These are phyloP conservation scores for Spongilla lacustris DNA, from an alignment of 37 sponge, comb jelly and placozoan genomes.

Conservation along the genomic window DNA sequence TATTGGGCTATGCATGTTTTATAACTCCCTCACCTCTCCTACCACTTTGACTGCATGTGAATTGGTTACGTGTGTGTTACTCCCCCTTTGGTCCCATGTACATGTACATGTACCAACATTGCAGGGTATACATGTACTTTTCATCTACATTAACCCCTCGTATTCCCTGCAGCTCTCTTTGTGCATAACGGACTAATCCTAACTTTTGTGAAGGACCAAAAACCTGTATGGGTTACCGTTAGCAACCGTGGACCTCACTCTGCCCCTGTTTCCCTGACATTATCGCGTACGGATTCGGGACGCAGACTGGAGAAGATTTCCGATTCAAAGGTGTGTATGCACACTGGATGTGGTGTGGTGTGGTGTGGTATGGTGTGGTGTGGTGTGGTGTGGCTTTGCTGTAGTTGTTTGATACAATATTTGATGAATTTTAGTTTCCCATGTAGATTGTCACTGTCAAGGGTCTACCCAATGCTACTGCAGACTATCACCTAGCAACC, in stretches of 20 bases:
- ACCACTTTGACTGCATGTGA: too few species aligned
- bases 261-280: conserved; percentile 38
- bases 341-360: neutral
- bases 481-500: conserved; percentile 24
- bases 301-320: conserved; percentile 62
- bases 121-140: too few species aligned
- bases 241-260: neutral
- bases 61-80: too few species aligned
- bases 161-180: conserved; percentile 26
- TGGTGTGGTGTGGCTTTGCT: too few species aligned
- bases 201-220: conserved; percentile 5
- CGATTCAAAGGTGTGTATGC: conserved; percentile 41
- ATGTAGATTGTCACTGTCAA: conserved; percentile 15
- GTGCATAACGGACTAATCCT: conserved; percentile 11
- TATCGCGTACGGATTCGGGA: conserved; percentile 34
- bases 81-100: neutral
- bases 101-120: neutral
- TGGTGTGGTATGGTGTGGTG: too few species aligned
- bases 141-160: neutral
- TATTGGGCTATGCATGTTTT: too few species aligned
- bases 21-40: too few species aligned
- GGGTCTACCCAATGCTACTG: conserved; percentile 31
- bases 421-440: too few species aligned
- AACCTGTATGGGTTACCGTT: conserved; percentile 9
- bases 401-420: too few species aligned